Evolutionary conservation across 92 coral and sea anemone species (phyloP), one percentile per base, ranked within the genome.

Genomic region (Blastomussa wellsi): DNA sequence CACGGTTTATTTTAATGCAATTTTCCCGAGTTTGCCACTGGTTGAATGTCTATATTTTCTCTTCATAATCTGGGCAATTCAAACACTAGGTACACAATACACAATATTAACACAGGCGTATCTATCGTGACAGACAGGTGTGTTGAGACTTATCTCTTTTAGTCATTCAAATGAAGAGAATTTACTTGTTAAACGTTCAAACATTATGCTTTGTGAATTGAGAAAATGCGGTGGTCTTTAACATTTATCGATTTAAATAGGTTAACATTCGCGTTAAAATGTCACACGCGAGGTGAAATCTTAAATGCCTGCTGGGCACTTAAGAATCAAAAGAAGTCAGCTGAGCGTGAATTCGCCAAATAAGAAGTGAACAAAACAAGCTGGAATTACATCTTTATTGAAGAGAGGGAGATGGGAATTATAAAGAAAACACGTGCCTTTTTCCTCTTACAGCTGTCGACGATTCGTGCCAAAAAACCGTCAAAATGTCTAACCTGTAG

Each of bases 391-490:
- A 83, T 74, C 80, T 32, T 44, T 35, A 74, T 83, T 75, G 74
- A 36, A 74, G 65, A 28, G 31, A 1, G 75, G 48, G 77, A 49
- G 35, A 81, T 81, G 67, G 29, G 67, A 81, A 49, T 68, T 29
- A 70, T 22, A 52, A 83, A 60, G 26, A 44, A 83, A 83, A 75
- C 87, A 83, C 87, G 87, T 83, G 87, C 87, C 79, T 16, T 55
- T 82, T 71, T 36, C 31, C 78, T 39, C 20, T 37, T 69, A 48
- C 77, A 72, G 78, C 78, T 82, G 86, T 71, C 86, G 26, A 17
- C 37, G 16, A 64, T 49, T 48, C 64, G 67, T 26, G 76, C 76
- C 47, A 29, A 44, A n/a, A 44, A 79, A 41, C 26, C 16, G 42
- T 67, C 31, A 37, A 13, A n/a, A 38, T 26, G 74, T 37, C 70